These are phyloP conservation scores for Teleogryllus occipitalis DNA, from an alignment of 1,140 invertebrate species.

Conservation along the genomic window DNA sequence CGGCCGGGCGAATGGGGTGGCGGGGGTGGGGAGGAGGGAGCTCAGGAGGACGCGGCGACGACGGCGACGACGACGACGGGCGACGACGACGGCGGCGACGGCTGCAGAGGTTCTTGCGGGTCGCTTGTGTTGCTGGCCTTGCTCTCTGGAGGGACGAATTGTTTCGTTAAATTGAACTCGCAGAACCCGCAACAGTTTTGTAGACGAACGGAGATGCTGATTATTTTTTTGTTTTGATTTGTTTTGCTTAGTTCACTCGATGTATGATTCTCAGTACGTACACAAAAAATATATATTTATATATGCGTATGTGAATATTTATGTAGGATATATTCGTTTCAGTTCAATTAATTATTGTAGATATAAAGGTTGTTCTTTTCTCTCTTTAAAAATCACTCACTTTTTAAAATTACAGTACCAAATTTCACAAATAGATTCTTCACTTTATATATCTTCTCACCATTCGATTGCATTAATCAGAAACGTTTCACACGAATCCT, in stretches of 20 bases:
- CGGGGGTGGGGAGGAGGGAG: not conserved
- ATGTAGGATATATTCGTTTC: slow-evolving; percentile 2
- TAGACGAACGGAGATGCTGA: slow-evolving; percentile 20
- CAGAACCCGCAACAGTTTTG: slow-evolving; percentile 13
- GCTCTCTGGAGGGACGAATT: slow-evolving; percentile 19
- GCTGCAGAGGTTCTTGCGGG: not conserved
- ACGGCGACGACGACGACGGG: too few relatives aligned
- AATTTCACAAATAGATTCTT: not conserved
- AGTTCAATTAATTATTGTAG: slow-evolving; percentile 16
- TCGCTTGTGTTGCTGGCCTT: slow-evolving; percentile 10
- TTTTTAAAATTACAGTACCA: slow-evolving; percentile 15
- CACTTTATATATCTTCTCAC: slow-evolving; percentile 5
- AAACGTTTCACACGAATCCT: not conserved
- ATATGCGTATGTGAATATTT: slow-evolving; percentile 19
- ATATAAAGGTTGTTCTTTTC: slow-evolving; percentile 19
- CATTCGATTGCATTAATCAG: slow-evolving; percentile 10
- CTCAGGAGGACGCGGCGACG: not conserved
- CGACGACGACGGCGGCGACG: too few relatives aligned
- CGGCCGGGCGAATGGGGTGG: too few relatives aligned
- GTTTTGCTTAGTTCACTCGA: slow-evolving; percentile 16
- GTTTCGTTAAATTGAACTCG: slow-evolving; percentile 17
- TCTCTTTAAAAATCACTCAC: slow-evolving; percentile 20
- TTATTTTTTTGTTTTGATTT: not conserved
- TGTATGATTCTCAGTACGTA: slow-evolving; percentile 21
- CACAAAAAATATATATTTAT: slow-evolving; percentile 23